Evolutionary conservation across 2,797 vertebrate genomes (phyloP), one percentile per base, ranked within the genome.

Genomic region (Paguma larvata): DNA sequence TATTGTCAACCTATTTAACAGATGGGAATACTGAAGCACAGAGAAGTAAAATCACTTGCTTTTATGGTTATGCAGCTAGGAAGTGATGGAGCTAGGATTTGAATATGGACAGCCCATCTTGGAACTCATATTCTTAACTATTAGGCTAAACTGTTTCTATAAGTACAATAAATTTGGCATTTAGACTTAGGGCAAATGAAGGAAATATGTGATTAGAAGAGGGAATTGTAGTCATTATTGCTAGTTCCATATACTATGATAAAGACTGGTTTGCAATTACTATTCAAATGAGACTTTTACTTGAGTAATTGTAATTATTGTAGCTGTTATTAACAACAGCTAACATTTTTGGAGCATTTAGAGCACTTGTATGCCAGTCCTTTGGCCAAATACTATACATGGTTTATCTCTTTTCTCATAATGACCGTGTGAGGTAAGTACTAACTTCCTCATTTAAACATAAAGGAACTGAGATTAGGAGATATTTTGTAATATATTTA

Each of bases 341-440:
- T 51, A 48, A 51, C 30, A 89, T 78, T 95, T 97, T 96, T 93
- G 90, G 85, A 91, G 79, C 75, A 91, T 96, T 96, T 93, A 92
- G 85, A 89, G 75, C 48, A 84, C 41, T 77, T 91, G 79, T 7
- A 16, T 97, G 51, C 51, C 70, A 83, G 51, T n/a, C 85, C 78
- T 91, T 92, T 85, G 91, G 83, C 16, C 91, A 85, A 93, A n/a
- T 91, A 46, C 62, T 89, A 6, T 97, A 85, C n/a, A 34, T 96
- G 87, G 46, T 78, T 89, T 96, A 83, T 89, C 48, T 94, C 6
- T 80, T 70, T 92, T 94, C 65, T 94, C 67, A 86, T 92, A 97
- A 85, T 95, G 70, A 95, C 38, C 65, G 56, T 84, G 5, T 95
- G 91, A 94, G 96, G 96, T 97, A 98, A 97, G 91, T 97, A 80